Evolutionary conservation across 2,113 vertebrate species (phyloP).

Genomic region (Mobula birostris): DNA sequence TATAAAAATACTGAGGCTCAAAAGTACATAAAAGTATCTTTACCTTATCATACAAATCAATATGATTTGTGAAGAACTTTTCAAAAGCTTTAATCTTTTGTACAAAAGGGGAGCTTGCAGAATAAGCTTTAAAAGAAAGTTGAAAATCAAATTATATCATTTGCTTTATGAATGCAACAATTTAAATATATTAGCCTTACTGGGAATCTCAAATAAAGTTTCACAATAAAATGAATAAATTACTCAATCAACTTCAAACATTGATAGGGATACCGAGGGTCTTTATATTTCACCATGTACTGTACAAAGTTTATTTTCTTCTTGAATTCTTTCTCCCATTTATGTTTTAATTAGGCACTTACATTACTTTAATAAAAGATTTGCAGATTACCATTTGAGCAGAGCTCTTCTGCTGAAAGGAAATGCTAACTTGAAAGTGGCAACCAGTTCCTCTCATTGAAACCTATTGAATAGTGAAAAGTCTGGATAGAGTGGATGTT

Average conservation of each 20-base stretch:
- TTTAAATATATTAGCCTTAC: not conserved
- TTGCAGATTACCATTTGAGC: not conserved
- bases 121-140: slow-evolving; percentile 65
- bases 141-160: slow-evolving; percentile 39
- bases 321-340: not conserved
- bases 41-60: slow-evolving; percentile 93
- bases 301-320: not conserved
- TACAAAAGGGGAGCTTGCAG: slow-evolving; percentile 67
- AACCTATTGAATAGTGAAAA: no score
- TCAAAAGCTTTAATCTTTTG: slow-evolving; percentile 88
- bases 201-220: not conserved
- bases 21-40: slow-evolving; percentile 39
- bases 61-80: slow-evolving; percentile 72
- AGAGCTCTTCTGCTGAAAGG: not conserved
- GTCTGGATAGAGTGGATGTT: no score
- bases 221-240: not conserved
- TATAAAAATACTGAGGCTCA: slow-evolving; percentile 10
- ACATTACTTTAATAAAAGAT: not conserved
- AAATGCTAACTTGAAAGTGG: not conserved
- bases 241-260: not conserved
- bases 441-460: not conserved
- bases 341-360: not conserved
- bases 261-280: not conserved
- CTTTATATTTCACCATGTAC: not conserved
- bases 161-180: not conserved